These are phyloP conservation scores for Oreotrochilus melanogaster DNA, from an alignment of 2,113 vertebrate genomes.

Conservation along the genomic window DNA sequence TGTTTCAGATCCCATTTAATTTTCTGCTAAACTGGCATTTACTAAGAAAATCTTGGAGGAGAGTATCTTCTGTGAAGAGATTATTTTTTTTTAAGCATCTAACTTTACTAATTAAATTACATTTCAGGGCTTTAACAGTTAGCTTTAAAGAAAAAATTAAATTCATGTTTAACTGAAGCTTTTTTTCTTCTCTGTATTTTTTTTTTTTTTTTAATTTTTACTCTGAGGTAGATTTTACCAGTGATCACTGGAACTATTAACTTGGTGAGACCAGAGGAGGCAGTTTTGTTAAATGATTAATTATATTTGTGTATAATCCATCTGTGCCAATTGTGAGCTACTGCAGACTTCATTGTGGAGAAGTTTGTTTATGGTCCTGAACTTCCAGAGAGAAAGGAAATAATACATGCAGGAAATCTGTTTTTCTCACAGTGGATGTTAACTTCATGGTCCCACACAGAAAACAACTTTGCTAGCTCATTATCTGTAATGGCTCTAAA, in stretches of 20 bases:
- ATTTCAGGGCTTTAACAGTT: neutral
- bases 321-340: slow-evolving; percentile 15
- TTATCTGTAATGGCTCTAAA: neutral
- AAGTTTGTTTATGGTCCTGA: slow-evolving; percentile 39
- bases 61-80: neutral
- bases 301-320: slow-evolving; percentile 22
- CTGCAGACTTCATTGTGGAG: neutral
- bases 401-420: slow-evolving; percentile 49
- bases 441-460: slow-evolving; percentile 15
- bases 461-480: slow-evolving; percentile 22
- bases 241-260: neutral
- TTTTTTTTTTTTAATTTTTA: neutral
- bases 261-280: neutral
- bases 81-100: neutral
- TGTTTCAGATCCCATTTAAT: slow-evolving; percentile 5
- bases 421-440: slow-evolving; percentile 63
- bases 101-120: neutral
- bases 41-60: neutral
- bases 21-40: slow-evolving; percentile 16
- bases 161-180: neutral
- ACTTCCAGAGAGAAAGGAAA: slow-evolving; percentile 20
- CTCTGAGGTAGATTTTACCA: neutral
- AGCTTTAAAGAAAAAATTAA: neutral
- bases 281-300: slow-evolving; percentile 34
- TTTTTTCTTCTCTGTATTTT: neutral